Percentiles rank a stretch among this genome's conserved stretches.
Evolutionary conservation across 2,113 vertebrate genomes (phyloP).

Genomic region (Ramphastos sulfuratus): DNA sequence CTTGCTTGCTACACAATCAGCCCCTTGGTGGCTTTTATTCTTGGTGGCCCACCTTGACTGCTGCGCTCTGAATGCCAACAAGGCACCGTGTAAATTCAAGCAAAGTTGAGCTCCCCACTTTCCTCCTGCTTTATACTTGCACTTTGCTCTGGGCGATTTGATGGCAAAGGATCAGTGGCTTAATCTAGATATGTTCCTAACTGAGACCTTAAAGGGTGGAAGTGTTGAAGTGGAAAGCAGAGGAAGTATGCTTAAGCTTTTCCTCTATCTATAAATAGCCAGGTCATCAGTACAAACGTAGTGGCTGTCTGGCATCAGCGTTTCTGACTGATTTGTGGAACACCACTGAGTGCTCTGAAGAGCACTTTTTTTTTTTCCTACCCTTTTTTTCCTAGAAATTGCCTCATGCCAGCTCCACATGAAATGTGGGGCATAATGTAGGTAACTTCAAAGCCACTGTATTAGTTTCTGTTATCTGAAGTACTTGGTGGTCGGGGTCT

Average conservation of each 20-base stretch:
- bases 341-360: neutral
- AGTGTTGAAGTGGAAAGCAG: neutral
- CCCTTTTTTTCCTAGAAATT: neutral
- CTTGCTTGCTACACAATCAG: neutral
- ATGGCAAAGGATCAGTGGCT: neutral
- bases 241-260: neutral
- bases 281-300: neutral
- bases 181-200: neutral
- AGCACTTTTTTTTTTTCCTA: neutral
- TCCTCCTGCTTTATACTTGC: neutral
- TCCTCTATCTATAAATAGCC: conserved; percentile 11
- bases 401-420: neutral
- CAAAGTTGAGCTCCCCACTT: neutral
- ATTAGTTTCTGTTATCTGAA: neutral
- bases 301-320: neutral
- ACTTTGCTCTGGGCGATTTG: neutral
- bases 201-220: neutral
- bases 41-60: neutral
- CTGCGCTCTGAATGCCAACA: neutral
- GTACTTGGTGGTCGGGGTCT: neutral
- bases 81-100: neutral
- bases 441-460: neutral
- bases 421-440: neutral
- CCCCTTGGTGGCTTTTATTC: neutral
- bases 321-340: neutral